Percentiles rank a stretch among this genome's conserved stretches.
Conservation (phyloP, 2,888 invertebrate genomes). For the Hipparchia semele region DNA sequence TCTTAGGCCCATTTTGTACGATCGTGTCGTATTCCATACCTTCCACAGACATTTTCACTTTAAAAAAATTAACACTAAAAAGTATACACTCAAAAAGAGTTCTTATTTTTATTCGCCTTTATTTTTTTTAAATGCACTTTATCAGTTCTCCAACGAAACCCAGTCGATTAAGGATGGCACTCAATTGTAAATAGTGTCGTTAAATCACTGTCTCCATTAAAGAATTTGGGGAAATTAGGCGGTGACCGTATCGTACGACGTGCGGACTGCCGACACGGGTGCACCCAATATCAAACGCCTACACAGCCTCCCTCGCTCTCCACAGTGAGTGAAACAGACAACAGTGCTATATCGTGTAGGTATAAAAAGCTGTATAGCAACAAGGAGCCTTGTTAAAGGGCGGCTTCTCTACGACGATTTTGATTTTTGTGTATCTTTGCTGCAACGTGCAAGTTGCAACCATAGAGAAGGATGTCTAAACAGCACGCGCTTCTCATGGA, state of each 20-base stretch:
- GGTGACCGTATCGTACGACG: conserved; percentile 60
- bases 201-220: conserved; percentile 70
- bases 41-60: conserved; percentile 80
- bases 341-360: conserved; percentile 50
- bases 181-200: conserved; percentile 51
- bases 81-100: conserved; percentile 51
- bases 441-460: conserved; percentile 6
- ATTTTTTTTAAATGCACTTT: conserved; percentile 25
- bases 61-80: conserved; percentile 60
- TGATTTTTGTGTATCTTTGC: conserved; percentile 21
- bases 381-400: conserved; percentile 50
- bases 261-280: conserved; percentile 68
- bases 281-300: conserved; percentile 70
- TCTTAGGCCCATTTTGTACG: conserved; percentile 85
- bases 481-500: too few relatives aligned
- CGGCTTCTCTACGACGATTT: conserved; percentile 54
- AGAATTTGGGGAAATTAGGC: conserved; percentile 60
- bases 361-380: conserved; percentile 58
- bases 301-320: conserved; percentile 77
- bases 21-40: conserved; percentile 86
- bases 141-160: conserved; percentile 37
- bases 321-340: conserved; percentile 54
- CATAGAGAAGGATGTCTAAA: too few relatives aligned
- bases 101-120: conserved; percentile 33
- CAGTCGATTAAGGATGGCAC: conserved; percentile 50